Conservation (phyloP, 2,113 vertebrate species). For the Apteryx owenii region DNA sequence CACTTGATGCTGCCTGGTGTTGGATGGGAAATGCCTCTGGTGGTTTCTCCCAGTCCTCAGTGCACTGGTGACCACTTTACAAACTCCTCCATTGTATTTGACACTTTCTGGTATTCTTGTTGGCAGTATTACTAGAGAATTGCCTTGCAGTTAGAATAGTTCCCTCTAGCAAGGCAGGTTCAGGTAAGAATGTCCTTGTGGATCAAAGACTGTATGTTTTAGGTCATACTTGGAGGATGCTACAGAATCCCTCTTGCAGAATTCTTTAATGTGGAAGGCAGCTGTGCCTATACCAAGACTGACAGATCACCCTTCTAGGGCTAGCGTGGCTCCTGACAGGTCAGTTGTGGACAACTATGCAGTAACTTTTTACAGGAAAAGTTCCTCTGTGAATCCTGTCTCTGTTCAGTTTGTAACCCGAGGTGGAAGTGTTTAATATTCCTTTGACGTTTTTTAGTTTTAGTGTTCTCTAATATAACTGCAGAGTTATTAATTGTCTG, state of each 20-base stretch:
- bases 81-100: not conserved
- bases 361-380: not conserved
- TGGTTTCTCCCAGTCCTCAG: not conserved
- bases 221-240: not conserved
- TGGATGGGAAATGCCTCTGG: not conserved
- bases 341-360: not conserved
- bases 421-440: not conserved
- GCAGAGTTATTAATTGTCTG: not conserved
- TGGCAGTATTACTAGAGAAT: not conserved
- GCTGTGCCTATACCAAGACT: not conserved
- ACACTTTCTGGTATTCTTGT: not conserved
- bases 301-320: not conserved
- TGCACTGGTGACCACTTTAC: not conserved
- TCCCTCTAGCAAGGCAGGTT: not conserved
- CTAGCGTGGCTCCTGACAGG: not conserved
- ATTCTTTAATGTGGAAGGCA: not conserved
- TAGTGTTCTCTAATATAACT: not conserved
- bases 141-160: not conserved
- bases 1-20: not conserved
- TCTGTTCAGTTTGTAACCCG: not conserved
- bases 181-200: not conserved
- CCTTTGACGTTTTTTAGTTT: not conserved
- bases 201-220: not conserved
- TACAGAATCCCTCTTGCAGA: not conserved
- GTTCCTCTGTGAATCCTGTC: not conserved